Evolutionary conservation across 2,113 vertebrate genomes (phyloP).

Genomic region (Poicephalus gulielmi): DNA sequence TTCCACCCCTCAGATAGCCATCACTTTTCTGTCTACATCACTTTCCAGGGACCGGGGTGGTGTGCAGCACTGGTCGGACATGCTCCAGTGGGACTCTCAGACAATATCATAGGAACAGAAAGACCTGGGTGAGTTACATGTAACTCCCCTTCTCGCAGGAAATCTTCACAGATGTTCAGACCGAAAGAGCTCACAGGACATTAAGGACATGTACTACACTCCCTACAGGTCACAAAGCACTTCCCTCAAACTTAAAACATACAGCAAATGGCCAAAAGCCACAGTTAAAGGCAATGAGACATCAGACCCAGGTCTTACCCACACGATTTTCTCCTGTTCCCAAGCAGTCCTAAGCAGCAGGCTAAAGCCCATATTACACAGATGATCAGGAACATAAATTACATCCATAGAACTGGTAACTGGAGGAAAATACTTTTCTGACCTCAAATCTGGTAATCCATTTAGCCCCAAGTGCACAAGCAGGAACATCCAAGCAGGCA

Average conservation of each 20-base stretch:
- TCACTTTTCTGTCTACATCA: not conserved
- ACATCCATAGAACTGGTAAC: fast-evolving
- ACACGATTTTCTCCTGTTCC: not conserved
- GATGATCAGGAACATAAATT: not conserved
- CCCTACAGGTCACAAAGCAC: not conserved
- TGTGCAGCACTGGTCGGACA: not conserved
- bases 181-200: not conserved
- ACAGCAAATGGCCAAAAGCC: not conserved
- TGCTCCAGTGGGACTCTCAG: not conserved
- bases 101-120: not conserved
- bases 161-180: not conserved
- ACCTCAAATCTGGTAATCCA: not conserved
- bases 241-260: not conserved
- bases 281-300: fast-evolving
- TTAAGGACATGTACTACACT: fast-evolving
- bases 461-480: not conserved
- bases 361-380: not conserved
- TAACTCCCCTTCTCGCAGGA: not conserved
- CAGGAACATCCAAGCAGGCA: not conserved
- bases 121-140: fast-evolving
- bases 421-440: not conserved
- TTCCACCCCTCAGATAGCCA: fast-evolving
- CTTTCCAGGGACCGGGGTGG: not conserved
- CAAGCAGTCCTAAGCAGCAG: not conserved
- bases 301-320: not conserved